phyloP scores from a whole-genome alignment of 2,113 vertebrate species.

The Protobothrops flavoviridis region DNA sequence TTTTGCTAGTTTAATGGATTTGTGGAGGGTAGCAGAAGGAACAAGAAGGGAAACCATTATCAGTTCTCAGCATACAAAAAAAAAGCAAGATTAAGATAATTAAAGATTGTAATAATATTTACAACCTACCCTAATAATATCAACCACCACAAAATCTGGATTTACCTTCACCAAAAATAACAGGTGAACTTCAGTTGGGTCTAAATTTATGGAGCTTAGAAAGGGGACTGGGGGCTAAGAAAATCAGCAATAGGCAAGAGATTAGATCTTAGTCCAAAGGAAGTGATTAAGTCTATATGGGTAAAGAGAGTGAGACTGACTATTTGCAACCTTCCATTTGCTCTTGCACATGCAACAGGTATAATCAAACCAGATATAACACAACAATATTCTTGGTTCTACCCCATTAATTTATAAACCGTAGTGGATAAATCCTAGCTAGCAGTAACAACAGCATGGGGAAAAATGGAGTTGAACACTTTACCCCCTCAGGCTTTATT shows the following conservation, averaged over 20 bases:
- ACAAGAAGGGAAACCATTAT: conserved; percentile 31
- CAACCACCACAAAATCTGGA: not conserved
- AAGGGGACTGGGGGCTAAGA: not conserved
- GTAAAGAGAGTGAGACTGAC: not conserved
- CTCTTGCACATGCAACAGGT: not conserved
- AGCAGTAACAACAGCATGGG: not conserved
- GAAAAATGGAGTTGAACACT: not conserved
- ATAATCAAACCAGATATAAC: not conserved
- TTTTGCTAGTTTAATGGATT: not conserved
- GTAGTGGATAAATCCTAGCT: not conserved
- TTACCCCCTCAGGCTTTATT: not conserved
- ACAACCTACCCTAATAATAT: not conserved
- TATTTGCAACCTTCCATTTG: not conserved
- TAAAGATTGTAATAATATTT: not conserved
- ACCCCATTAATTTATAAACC: not conserved
- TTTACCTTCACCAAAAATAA: not conserved
- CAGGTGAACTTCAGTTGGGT: not conserved
- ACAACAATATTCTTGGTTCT: not conserved
- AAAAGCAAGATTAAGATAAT: conserved; percentile 9
- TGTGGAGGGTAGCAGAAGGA: not conserved
- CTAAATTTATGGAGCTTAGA: not conserved
- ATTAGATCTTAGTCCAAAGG: not conserved
- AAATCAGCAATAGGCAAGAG: not conserved
- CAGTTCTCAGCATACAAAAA: conserved; percentile 14
- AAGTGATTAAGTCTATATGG: not conserved